Evolutionary conservation across 2,113 vertebrate species (phyloP).

Genomic region (Gila orcuttii): DNA sequence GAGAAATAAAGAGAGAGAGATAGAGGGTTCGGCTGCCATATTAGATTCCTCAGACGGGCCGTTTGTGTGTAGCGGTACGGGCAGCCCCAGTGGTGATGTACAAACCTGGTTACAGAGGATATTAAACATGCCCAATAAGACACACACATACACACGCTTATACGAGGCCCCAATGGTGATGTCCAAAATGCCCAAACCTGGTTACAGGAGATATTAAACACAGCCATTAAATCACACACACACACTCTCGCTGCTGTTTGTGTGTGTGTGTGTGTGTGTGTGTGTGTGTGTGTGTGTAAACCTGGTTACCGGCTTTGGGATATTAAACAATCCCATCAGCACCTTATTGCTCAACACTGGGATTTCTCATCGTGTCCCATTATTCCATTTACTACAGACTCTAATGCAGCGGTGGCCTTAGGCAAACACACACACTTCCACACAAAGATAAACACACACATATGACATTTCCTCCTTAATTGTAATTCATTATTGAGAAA

Average conservation of each 20-base stretch:
- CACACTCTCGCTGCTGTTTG: constrained; percentile 65
- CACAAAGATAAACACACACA: constrained; percentile 38
- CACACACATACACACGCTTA: constrained; percentile 51
- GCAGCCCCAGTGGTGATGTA: constrained; percentile 82
- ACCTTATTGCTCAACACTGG: constrained; percentile 99
- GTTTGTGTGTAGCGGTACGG: constrained; percentile 87
- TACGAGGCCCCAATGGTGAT: constrained; percentile 86
- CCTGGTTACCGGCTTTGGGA: constrained; percentile 90
- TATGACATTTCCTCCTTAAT: constrained; percentile 43
- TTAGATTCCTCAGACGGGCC: constrained; percentile 87
- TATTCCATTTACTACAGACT: constrained; percentile 94
- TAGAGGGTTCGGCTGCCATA: constrained; percentile 74
- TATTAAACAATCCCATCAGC: constrained; percentile 99
- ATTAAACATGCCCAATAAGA: constrained; percentile 61
- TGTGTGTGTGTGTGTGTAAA: constrained; percentile 59
- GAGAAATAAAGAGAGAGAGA: constrained; percentile 28
- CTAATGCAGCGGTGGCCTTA: constrained; percentile 87
- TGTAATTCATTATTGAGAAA: constrained; percentile 47
- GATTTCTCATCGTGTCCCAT: constrained; percentile 99
- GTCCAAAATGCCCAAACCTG: constrained; percentile 82
- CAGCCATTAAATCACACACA: constrained; percentile 55
- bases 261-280: constrained; percentile 35
- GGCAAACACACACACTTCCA: constrained; percentile 69
- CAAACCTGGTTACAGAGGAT: constrained; percentile 76
- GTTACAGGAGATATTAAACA: constrained; percentile 70